phyloP scores from a whole-genome alignment of 2,888 invertebrate species.

The Cantharis flavilabris region DNA sequence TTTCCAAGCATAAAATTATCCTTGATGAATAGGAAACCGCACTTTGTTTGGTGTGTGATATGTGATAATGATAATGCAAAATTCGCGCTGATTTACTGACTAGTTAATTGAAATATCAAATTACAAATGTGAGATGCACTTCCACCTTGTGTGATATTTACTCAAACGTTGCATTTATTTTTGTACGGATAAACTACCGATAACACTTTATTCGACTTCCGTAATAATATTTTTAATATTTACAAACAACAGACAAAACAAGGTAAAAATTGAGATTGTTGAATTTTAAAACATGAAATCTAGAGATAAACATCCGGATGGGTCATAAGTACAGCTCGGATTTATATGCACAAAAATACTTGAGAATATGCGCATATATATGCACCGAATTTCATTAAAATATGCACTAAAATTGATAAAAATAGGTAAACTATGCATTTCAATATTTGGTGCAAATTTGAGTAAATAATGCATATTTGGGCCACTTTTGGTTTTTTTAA shows the following conservation, averaged over 20 bases:
- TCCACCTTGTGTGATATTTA: neutral
- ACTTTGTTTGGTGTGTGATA: neutral
- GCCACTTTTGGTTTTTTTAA: too few relatives aligned
- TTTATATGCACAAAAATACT: too few relatives aligned
- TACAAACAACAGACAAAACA: neutral
- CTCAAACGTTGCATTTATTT: neutral
- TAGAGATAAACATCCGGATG: neutral
- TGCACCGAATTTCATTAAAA: too few relatives aligned
- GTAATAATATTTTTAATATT: neutral
- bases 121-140: neutral
- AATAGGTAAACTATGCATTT: too few relatives aligned
- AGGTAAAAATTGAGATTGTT: neutral
- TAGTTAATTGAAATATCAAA: neutral
- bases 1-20: neutral
- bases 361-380: too few relatives aligned
- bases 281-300: neutral
- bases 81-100: neutral
- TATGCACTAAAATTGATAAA: too few relatives aligned
- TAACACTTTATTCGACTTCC: neutral
- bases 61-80: neutral
- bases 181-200: neutral
- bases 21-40: neutral
- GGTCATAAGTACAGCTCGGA: too few relatives aligned
- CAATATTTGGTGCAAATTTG: too few relatives aligned
- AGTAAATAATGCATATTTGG: too few relatives aligned